Conservation (phyloP, 2,888 invertebrate genomes). For the Cabera pusaria region DNA sequence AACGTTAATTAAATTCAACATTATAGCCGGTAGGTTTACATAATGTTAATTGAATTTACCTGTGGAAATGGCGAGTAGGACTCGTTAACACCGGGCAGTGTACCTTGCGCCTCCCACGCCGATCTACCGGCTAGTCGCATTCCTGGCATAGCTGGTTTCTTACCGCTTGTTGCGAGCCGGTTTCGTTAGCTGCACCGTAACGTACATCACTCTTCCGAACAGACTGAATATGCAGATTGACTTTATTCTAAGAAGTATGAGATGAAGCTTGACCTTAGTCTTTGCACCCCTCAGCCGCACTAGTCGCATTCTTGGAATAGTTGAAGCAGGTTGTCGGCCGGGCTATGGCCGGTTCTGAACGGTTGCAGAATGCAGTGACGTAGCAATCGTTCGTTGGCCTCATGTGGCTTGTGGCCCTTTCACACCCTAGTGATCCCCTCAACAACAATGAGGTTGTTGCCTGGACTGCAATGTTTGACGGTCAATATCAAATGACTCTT, state of each 20-base stretch:
- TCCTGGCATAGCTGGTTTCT: slow-evolving; percentile 58
- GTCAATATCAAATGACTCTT: too few relatives aligned
- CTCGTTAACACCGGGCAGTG: slow-evolving; percentile 48
- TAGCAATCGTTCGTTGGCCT: slow-evolving; percentile 55
- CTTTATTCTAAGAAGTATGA: slow-evolving; percentile 1
- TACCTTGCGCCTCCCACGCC: slow-evolving; percentile 69
- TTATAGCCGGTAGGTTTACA: slow-evolving; percentile 18
- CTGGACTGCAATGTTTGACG: too few relatives aligned
- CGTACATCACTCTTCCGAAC: slow-evolving; percentile 47
- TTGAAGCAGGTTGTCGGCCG: slow-evolving; percentile 72
- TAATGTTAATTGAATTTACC: slow-evolving; percentile 28
- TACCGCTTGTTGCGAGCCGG: slow-evolving; percentile 73
- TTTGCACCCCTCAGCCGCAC: slow-evolving; percentile 26
- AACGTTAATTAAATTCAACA: slow-evolving; percentile 14
- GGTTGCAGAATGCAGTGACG: slow-evolving; percentile 56
- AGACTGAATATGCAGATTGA: not conserved
- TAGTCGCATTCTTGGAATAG: slow-evolving; percentile 75
- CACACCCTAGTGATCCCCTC: slow-evolving; percentile 38
- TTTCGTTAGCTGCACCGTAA: slow-evolving; percentile 59
- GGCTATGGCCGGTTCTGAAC: slow-evolving; percentile 68
- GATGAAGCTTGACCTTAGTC: slow-evolving; percentile 12
- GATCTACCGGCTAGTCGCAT: slow-evolving; percentile 69
- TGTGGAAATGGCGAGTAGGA: slow-evolving; percentile 50
- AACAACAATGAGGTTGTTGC: too few relatives aligned
- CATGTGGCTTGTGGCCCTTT: slow-evolving; percentile 33